Conservation (phyloP, 2,888 invertebrate species). For the Rhamphomyia laevipes region DNA sequence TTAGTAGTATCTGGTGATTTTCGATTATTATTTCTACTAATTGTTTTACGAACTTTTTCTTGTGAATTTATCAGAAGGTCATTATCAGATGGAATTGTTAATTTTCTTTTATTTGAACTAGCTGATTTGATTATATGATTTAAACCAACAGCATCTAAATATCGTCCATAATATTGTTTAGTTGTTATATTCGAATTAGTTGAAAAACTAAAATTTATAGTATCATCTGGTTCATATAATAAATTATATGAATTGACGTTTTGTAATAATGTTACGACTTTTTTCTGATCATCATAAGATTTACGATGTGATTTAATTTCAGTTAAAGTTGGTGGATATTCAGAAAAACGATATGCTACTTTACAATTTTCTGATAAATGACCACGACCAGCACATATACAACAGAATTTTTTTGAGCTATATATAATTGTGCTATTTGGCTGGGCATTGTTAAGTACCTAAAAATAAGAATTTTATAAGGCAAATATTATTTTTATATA, state of each 20-base stretch:
- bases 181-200: conserved; percentile 12
- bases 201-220: conserved; percentile 22
- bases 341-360: conserved; percentile 24
- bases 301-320: conserved; percentile 31
- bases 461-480: conserved; percentile 14
- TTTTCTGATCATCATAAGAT: conserved; percentile 25
- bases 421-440: conserved; percentile 24
- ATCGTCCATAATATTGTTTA: conserved; percentile 28
- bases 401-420: conserved; percentile 39
- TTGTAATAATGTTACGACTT: conserved; percentile 14
- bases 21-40: too few species aligned
- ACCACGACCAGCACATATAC: conserved; percentile 45
- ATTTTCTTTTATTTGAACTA: neutral
- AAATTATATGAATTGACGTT: conserved; percentile 17
- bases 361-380: conserved; percentile 38
- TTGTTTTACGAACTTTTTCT: too few species aligned
- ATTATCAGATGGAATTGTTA: too few species aligned
- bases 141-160: conserved; percentile 26
- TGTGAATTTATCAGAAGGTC: too few species aligned
- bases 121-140: conserved; percentile 15
- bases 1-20: too few species aligned
- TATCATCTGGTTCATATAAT: conserved; percentile 22
- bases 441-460: conserved; percentile 40
- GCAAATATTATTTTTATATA: neutral
- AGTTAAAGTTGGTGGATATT: conserved; percentile 23